Evolutionary conservation across 2,113 vertebrate species (phyloP), one percentile per base, ranked within the genome.

Genomic region (Phalacrocorax pelagicus): DNA sequence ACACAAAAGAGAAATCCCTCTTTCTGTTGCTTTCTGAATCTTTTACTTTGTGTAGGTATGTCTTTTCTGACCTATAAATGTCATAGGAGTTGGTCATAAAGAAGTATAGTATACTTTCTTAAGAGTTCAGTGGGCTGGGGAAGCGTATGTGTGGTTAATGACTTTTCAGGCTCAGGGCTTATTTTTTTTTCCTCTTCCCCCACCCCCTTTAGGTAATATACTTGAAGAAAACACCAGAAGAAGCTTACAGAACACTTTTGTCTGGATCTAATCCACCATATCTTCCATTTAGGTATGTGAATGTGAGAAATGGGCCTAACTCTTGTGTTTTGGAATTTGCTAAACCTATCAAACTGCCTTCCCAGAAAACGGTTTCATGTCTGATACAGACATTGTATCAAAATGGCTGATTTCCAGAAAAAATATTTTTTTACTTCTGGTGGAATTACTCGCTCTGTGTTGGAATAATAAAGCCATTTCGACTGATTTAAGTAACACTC

Each of bases 181-280:
- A 55, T 34, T 21, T 52, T 44, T 47, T 14, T 69, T 34, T 22
- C 12, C 13, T 52, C 15, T 73, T 9, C 3, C 5, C 5, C 8
- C 2, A 71, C 26, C 72, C 34, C 62, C 61, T 94, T 52, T 98
- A 99, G 99, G 99, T 99, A 66, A 99, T 99, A 95, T 99, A 99
- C 96, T 97, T 99, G 97, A 99, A 99, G 98, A 99, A 99, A 96
- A 99, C 99, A 17, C 99, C 99, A 79, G 99, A 99, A 97, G 99
- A 99, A 94, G 98, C 98, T 44, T 99, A 99, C 97, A 98, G 99
- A 97, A 98, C 97, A 4, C 98, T 99, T 93, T 95, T 98, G 14
- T 99, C 99, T 20, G 99, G 99, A 32, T 99, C 99, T 93, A 99
- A 98, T 70, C 98, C 99, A 72, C 98, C 99, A 11, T 99, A 99